Conservation (phyloP, 2,888 invertebrate species). For the Cyclophora punctaria region DNA sequence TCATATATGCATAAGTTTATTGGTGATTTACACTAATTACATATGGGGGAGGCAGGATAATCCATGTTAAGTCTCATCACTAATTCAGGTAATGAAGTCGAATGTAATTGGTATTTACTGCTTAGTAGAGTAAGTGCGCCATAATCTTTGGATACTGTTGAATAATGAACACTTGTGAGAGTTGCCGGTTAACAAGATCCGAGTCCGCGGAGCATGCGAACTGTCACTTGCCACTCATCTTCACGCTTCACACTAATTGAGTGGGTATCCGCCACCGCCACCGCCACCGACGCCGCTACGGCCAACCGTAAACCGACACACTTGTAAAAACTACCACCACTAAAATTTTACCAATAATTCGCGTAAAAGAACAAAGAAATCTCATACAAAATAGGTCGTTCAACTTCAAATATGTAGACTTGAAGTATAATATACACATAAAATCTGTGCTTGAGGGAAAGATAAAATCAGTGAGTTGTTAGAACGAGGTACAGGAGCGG, state of each 20-base stretch:
- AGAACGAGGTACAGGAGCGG: slow-evolving; percentile 18
- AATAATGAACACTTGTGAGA: slow-evolving; percentile 31
- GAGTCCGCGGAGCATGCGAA: slow-evolving; percentile 27
- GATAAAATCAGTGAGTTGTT: no score
- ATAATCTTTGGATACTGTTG: slow-evolving; percentile 26
- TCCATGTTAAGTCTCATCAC: slow-evolving; percentile 7
- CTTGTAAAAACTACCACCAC: slow-evolving; percentile 23
- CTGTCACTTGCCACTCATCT: slow-evolving; percentile 40
- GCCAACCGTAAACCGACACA: slow-evolving; percentile 22
- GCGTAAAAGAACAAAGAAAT: no score
- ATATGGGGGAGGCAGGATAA: background rate
- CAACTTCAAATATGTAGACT: no score
- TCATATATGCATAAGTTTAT: no score
- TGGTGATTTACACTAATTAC: background rate
- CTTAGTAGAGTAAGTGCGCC: slow-evolving; percentile 6
- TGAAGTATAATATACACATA: no score
- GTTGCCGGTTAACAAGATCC: slow-evolving; percentile 29
- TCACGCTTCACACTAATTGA: slow-evolving; percentile 39
- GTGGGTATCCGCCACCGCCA: slow-evolving; percentile 26
- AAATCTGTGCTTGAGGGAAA: no score
- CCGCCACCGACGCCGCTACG: slow-evolving; percentile 18
- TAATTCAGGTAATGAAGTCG: slow-evolving; percentile 18
- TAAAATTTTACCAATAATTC: no score
- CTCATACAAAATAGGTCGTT: no score
- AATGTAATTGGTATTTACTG: slow-evolving; percentile 10